phyloP scores from a whole-genome alignment of 2,888 invertebrate genomes.

The Heteromurus nitidus region DNA sequence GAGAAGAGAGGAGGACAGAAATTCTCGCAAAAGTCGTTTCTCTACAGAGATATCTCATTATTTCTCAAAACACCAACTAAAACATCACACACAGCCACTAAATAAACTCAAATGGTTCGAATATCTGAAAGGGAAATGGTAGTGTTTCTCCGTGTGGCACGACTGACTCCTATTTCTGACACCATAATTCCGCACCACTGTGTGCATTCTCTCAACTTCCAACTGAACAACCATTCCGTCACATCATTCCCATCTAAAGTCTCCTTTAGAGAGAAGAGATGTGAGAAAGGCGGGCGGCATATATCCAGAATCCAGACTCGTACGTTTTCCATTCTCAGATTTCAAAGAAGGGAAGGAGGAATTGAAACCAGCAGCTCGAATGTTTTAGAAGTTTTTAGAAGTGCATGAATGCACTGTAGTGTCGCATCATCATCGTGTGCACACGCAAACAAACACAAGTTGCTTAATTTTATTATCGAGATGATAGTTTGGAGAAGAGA shows the following conservation, averaged over 20 bases:
- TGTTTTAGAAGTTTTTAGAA: not conserved
- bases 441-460: not conserved
- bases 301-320: no score
- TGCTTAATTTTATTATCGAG: not conserved
- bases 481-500: no score
- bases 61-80: conserved; percentile 26
- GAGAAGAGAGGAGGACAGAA: not conserved
- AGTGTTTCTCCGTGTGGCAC: not conserved
- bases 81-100: conserved; percentile 31
- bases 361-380: not conserved
- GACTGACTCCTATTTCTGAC: conserved; percentile 9
- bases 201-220: not conserved
- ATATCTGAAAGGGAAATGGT: conserved; percentile 11
- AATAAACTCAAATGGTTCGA: conserved; percentile 40
- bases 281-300: conserved; percentile 10
- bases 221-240: not conserved
- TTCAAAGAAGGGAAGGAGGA: conserved; percentile 18
- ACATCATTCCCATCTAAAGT: not conserved
- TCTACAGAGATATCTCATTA: conserved; percentile 22
- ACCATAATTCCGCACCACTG: not conserved
- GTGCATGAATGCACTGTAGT: not conserved
- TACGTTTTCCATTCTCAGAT: conserved; percentile 42
- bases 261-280: not conserved
- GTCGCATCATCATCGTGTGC: not conserved
- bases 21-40: conserved; percentile 16